Percentiles rank a stretch among this genome's conserved stretches.
Conservation (phyloP, 2,888 invertebrate genomes). For the Amphimallon solstitiale region DNA sequence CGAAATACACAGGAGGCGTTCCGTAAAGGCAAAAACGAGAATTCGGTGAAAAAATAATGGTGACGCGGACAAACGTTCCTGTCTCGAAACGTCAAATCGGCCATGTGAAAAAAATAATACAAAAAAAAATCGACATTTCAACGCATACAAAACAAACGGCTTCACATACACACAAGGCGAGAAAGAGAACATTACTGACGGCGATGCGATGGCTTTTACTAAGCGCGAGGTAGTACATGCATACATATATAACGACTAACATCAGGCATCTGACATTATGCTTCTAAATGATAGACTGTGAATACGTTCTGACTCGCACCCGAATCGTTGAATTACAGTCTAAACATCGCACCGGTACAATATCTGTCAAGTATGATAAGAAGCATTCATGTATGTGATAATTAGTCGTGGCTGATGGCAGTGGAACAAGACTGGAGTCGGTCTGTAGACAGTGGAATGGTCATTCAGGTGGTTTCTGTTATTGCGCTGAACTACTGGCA, state of each 20-base stretch:
- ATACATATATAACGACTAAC: slow-evolving; percentile 55
- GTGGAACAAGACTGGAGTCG: slow-evolving; percentile 52
- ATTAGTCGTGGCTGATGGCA: slow-evolving; percentile 60
- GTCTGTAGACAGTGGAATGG: slow-evolving; percentile 40
- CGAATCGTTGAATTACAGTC: slow-evolving; percentile 54
- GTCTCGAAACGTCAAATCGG: slow-evolving; percentile 36
- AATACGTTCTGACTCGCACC: slow-evolving; percentile 35
- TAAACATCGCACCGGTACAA: slow-evolving; percentile 55
- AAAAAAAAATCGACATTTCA: slow-evolving; percentile 36
- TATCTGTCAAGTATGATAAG: slow-evolving; percentile 64
- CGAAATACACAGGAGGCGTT: slow-evolving; percentile 19
- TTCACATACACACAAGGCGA: not conserved
- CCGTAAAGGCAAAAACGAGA: slow-evolving; percentile 1
- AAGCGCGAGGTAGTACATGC: slow-evolving; percentile 38
- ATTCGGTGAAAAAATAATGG: slow-evolving; percentile 24
- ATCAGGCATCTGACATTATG: slow-evolving; percentile 36
- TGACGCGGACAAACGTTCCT: slow-evolving; percentile 32
- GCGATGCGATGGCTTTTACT: slow-evolving; percentile 16
- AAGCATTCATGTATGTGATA: slow-evolving; percentile 63
- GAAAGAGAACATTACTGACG: slow-evolving; percentile 18
- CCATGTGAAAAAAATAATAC: slow-evolving; percentile 35
- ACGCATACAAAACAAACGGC: slow-evolving; percentile 6
- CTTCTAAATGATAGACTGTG: slow-evolving; percentile 43
- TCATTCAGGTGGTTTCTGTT: slow-evolving; percentile 44
- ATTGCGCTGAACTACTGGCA: slow-evolving; percentile 49